Conservation (phyloP, 2,888 invertebrate genomes). For the Eudemis profundana region DNA sequence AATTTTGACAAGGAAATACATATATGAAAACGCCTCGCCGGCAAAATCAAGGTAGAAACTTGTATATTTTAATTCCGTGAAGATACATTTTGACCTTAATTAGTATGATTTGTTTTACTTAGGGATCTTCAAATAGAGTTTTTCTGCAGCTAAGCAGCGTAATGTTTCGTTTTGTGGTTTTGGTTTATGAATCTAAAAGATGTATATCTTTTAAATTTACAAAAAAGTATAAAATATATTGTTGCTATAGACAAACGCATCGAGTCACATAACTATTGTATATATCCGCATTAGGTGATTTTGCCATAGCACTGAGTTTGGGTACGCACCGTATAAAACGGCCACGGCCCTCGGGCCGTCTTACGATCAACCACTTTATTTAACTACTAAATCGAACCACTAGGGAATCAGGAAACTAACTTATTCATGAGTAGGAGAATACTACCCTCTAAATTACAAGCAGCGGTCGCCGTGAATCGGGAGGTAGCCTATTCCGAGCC, state of each 20-base stretch:
- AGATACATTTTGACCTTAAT: too few species aligned
- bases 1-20: too few species aligned
- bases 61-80: too few species aligned
- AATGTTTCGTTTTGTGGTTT: too few species aligned
- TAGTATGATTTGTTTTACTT: too few species aligned
- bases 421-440: slow-evolving; percentile 81
- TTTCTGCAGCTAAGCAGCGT: too few species aligned
- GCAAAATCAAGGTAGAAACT: too few species aligned
- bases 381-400: slow-evolving; percentile 79
- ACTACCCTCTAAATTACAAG: slow-evolving; percentile 77
- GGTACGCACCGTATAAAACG: slow-evolving; percentile 26
- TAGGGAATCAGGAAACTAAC: slow-evolving; percentile 66
- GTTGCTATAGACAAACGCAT: background rate
- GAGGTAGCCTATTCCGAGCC: slow-evolving; percentile 74
- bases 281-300: slow-evolving; percentile 17
- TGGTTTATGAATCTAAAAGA: too few species aligned
- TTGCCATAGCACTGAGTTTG: slow-evolving; percentile 10
- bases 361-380: slow-evolving; percentile 52
- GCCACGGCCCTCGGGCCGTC: slow-evolving; percentile 16
- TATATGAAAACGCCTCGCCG: too few species aligned
- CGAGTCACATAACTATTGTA: background rate
- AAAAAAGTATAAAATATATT: too few species aligned
- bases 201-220: too few species aligned
- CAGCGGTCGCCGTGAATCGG: slow-evolving; percentile 74
- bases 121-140: too few species aligned